These are phyloP conservation scores for Zelleria hepariella DNA, from an alignment of 2,888 invertebrate genomes.

Conservation along the genomic window DNA sequence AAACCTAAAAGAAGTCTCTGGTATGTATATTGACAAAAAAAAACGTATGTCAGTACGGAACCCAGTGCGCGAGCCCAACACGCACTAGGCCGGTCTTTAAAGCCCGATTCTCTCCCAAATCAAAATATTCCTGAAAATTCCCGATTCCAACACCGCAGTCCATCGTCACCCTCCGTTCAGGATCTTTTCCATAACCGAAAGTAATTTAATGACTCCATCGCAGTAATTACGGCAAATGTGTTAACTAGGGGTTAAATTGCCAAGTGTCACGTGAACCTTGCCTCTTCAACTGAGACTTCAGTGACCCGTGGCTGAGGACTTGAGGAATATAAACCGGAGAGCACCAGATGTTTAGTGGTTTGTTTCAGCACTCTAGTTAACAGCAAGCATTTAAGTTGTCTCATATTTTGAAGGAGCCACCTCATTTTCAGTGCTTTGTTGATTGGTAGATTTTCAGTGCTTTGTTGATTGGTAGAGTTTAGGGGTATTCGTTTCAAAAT, in stretches of 20 bases:
- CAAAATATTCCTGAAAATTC: too few relatives aligned
- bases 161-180: constrained; percentile 16
- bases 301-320: neutral
- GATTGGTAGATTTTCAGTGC: neutral
- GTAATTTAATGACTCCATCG: constrained; percentile 17
- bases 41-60: too few relatives aligned
- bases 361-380: neutral
- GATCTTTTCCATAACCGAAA: constrained; percentile 19
- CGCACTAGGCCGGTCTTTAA: too few relatives aligned
- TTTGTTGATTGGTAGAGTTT: neutral
- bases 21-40: too few relatives aligned
- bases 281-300: neutral
- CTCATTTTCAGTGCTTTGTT: neutral
- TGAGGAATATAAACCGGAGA: neutral
- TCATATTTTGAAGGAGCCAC: neutral
- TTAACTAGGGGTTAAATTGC: constrained; percentile 44
- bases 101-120: too few relatives aligned
- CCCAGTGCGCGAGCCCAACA: too few relatives aligned
- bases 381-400: neutral
- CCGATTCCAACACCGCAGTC: neutral
- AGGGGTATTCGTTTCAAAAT: too few relatives aligned
- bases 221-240: constrained; percentile 49
- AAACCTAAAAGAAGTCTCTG: too few relatives aligned
- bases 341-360: neutral
- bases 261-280: constrained; percentile 33